phyloP scores from a whole-genome alignment of 1,140 invertebrate genomes.

The Scaptomyza montana region DNA sequence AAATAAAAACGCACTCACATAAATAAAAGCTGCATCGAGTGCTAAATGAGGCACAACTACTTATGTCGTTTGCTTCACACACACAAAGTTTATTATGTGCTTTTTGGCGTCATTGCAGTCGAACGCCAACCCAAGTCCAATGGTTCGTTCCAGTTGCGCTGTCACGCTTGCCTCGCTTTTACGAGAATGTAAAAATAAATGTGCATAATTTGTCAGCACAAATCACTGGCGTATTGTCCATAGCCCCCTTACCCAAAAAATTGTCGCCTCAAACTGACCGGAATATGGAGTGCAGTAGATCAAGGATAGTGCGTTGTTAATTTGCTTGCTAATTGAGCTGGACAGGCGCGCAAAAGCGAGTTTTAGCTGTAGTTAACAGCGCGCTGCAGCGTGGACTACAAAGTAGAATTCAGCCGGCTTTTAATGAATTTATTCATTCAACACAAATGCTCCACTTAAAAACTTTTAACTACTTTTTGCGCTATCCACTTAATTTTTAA shows the following conservation, averaged over 20 bases:
- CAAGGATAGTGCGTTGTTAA: conserved; percentile 48
- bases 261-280: conserved; percentile 9
- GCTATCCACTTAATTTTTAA: no score
- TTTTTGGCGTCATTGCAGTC: conserved; percentile 51
- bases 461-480: neutral
- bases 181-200: conserved; percentile 56
- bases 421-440: neutral
- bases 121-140: neutral
- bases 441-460: neutral
- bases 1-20: conserved; percentile 74
- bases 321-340: conserved; percentile 60
- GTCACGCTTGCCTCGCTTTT: conserved; percentile 34
- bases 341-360: conserved; percentile 5
- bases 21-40: conserved; percentile 60
- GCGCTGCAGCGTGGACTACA: no score
- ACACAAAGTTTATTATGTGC: conserved; percentile 64
- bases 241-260: neutral
- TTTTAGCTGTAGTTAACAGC: neutral
- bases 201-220: conserved; percentile 72
- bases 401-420: neutral
- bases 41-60: conserved; percentile 67
- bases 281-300: conserved; percentile 20
- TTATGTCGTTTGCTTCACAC: conserved; percentile 42
- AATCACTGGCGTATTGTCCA: conserved; percentile 41
- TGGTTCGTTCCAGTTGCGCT: conserved; percentile 1